phyloP scores from a whole-genome alignment of 2,113 vertebrate genomes.

The Eudorcas thomsonii region DNA sequence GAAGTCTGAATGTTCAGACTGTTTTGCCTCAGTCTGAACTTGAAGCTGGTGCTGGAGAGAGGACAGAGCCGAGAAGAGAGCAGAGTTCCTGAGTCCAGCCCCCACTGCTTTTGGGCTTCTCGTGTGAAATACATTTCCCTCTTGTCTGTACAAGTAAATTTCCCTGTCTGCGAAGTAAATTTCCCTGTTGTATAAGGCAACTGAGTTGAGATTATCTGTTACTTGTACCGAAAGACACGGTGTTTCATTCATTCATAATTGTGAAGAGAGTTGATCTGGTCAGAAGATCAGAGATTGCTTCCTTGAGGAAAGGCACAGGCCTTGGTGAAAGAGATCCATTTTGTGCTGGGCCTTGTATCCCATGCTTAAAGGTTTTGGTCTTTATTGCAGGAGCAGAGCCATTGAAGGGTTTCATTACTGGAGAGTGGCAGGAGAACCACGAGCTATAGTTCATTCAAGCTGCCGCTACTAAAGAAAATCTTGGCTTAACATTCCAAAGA shows the following conservation, averaged over 20 bases:
- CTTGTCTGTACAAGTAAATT: neutral
- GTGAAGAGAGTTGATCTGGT: neutral
- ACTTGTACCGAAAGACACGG: neutral
- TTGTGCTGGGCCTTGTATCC: neutral
- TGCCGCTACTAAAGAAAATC: neutral
- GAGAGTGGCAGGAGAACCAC: neutral
- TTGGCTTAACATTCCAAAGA: neutral
- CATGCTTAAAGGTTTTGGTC: neutral
- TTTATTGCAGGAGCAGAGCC: neutral
- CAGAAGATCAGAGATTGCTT: neutral
- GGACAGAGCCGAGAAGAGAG: neutral
- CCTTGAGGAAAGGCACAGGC: neutral
- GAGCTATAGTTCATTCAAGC: neutral
- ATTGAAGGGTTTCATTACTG: neutral
- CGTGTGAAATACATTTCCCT: neutral
- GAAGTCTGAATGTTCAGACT: neutral
- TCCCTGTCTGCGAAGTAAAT: neutral
- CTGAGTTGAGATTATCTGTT: neutral
- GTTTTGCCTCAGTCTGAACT: neutral
- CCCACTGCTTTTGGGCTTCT: neutral
- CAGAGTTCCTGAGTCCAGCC: neutral
- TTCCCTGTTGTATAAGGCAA: neutral
- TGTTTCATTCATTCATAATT: neutral
- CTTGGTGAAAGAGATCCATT: neutral
- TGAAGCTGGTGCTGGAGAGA: neutral